These are phyloP conservation scores for Enoplosus armatus DNA, from an alignment of 2,797 vertebrate species.

Conservation along the genomic window DNA sequence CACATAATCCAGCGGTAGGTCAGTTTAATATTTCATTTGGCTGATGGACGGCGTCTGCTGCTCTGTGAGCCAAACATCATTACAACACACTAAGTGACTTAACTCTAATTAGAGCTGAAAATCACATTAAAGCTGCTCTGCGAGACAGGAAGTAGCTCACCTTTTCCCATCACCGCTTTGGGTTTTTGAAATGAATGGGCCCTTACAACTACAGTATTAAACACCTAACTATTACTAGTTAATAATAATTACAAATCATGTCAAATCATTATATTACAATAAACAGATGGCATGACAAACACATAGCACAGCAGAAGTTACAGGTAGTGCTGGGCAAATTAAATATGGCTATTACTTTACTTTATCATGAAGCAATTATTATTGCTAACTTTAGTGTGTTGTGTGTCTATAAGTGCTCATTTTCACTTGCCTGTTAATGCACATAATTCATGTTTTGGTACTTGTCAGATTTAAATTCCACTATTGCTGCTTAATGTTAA, in stretches of 20 bases:
- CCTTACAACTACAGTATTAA: not conserved
- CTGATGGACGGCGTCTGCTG: slow-evolving; percentile 80
- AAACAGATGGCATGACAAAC: not conserved
- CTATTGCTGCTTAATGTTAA: too few species aligned
- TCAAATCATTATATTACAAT: not conserved
- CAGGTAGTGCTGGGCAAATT: too few species aligned
- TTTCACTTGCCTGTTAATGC: not conserved
- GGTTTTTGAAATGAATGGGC: not conserved
- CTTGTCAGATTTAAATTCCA: too few species aligned
- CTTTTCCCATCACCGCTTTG: slow-evolving; percentile 28
- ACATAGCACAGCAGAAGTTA: not conserved
- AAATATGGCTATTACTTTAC: not conserved
- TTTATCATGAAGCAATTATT: not conserved
- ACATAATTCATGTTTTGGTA: too few species aligned
- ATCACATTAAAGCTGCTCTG: slow-evolving; percentile 76
- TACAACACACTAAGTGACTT: slow-evolving; percentile 79
- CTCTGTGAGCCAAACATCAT: slow-evolving; percentile 79
- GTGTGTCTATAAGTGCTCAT: not conserved
- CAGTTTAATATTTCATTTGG: slow-evolving; percentile 82
- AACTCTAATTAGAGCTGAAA: slow-evolving; percentile 82
- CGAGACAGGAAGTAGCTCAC: slow-evolving; percentile 67
- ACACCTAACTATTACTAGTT: not conserved
- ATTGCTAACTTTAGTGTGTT: not conserved
- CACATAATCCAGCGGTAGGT: slow-evolving; percentile 67
- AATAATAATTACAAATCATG: slow-evolving; percentile 5